Evolutionary conservation across 2,113 vertebrate genomes (phyloP).

Genomic region (Cavia porcellus): DNA sequence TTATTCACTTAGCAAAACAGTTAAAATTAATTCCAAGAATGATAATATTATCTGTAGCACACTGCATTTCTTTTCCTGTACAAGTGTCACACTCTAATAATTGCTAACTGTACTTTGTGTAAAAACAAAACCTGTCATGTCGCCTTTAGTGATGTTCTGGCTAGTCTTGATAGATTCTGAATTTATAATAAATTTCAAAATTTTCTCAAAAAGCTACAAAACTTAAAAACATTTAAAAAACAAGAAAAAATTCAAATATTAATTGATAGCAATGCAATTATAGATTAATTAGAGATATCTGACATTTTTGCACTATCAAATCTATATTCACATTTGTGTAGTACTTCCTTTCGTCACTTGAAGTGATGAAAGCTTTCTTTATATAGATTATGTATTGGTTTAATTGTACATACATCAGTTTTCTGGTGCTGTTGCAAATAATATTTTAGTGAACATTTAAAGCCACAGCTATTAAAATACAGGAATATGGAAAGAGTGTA

Average conservation of each 20-base stretch:
- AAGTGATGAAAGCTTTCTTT: neutral
- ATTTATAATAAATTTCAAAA: neutral
- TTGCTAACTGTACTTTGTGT: neutral
- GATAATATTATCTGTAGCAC: too few relatives aligned
- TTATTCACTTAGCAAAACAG: neutral
- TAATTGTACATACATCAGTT: neutral
- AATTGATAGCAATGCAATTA: neutral
- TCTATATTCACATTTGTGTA: neutral
- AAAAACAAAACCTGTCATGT: neutral
- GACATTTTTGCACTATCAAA: neutral
- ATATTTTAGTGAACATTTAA: neutral
- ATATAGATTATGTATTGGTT: neutral
- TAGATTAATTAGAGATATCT: neutral
- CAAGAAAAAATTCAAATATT: neutral
- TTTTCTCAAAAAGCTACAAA: neutral
- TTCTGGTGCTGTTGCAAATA: neutral
- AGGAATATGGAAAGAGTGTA: neutral
- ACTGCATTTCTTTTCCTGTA: neutral
- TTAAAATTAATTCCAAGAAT: neutral
- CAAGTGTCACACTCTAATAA: neutral
- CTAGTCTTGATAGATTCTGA: neutral
- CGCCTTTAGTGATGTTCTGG: neutral
- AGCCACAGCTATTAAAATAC: neutral
- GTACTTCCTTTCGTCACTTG: neutral
- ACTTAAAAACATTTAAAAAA: neutral